Evolutionary conservation across 1,140 invertebrate species (phyloP).

Genomic region (Conus betulinus): DNA sequence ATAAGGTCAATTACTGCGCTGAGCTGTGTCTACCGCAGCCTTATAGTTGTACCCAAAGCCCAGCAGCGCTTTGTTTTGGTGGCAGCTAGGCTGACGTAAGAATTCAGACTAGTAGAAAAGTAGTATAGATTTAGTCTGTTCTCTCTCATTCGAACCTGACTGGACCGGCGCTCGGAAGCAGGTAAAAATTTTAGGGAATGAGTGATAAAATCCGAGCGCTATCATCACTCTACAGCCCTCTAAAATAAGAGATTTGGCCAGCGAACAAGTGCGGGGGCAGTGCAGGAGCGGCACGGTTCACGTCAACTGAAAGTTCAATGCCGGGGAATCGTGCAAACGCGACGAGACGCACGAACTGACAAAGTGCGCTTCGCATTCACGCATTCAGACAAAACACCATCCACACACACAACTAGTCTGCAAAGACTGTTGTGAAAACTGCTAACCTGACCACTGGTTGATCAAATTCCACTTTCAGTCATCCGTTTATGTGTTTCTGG

Average conservation of each 20-base stretch:
- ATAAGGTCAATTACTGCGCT: no score
- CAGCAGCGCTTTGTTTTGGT: background rate
- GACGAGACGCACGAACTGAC: background rate
- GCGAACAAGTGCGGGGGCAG: background rate
- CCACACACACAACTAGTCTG: background rate
- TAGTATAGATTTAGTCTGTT: no score
- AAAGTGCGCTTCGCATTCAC: background rate
- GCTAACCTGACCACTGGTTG: slow-evolving; percentile 22
- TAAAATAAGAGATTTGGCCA: background rate
- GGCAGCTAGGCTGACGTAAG: no score
- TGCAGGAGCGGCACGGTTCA: background rate
- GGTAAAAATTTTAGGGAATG: no score
- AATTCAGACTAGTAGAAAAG: no score
- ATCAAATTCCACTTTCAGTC: slow-evolving; percentile 22
- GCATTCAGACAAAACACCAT: background rate
- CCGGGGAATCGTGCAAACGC: slow-evolving; percentile 5
- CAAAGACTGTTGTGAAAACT: background rate
- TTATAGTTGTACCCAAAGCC: no score
- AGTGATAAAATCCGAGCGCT: no score
- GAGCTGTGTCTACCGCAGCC: no score
- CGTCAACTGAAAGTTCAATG: slow-evolving; percentile 11
- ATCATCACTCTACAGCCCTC: background rate
- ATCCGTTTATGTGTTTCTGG: slow-evolving; percentile 32
- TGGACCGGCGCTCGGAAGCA: no score
- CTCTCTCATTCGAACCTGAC: no score